Evolutionary conservation across 2,888 invertebrate genomes (phyloP), one percentile per base, ranked within the genome.

Genomic region (Beris chalybata): DNA sequence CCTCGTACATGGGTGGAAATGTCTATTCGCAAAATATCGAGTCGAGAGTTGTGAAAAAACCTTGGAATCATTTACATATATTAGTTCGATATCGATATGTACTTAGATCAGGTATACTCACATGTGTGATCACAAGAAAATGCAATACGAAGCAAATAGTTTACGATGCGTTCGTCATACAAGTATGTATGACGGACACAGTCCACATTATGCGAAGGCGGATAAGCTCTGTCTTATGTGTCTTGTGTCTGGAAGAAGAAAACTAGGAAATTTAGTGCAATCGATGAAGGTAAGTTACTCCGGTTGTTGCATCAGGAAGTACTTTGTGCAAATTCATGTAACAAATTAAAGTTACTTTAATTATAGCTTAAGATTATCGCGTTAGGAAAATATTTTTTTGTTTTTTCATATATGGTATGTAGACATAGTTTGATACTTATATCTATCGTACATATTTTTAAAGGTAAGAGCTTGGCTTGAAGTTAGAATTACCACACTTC

Each of bases 281-380:
- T 29, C 13, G 47, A 22, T 47, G 57, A 58, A 58, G 57, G 57
- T 58, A 45, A 58, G 57, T 58, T 58, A 30, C 57, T 59, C 48
- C 30, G 13, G 48, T 47, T 59, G 48, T 48, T 48, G 30, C 48
- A 59, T 59, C 58, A 59, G 58, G 58, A 59, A 59, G 58, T 48
- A 12, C 48, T 48, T 56, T 59, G 12, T 30, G 32, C 9, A 38
- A 38, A 38, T 38, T 7, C 9, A 38, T 7, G 9, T 38, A 38
- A 38, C 38, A 38, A 38, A 38, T 38, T 7, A 38, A 38, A 38
- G 38, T 1, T 38, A 38, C 1, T 38, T 38, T 5, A 38, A 38
- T 38, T 38, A 38, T 38, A 9, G 38, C 7, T 7, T 9, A 38
- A 38, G 38, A 9, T 22, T 22, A 22, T 22, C 22, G 22, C 22